Conservation (phyloP, 1,140 invertebrate species). For the Lanistes nyassanus region DNA sequence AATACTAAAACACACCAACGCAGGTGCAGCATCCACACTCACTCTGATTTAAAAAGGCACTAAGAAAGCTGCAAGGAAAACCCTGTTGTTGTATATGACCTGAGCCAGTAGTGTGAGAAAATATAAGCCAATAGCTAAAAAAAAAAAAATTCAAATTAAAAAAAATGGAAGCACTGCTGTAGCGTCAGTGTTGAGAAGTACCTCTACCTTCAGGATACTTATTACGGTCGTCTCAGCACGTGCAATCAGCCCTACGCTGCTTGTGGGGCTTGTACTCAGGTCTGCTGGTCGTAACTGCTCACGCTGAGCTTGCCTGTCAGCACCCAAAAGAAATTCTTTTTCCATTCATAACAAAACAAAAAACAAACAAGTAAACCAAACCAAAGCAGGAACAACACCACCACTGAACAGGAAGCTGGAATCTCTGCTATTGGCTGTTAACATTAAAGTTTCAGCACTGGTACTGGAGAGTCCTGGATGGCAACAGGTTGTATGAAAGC, state of each 20-base stretch:
- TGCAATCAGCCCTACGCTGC: slow-evolving; percentile 77
- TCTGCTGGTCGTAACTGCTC: slow-evolving; percentile 35
- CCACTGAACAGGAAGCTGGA: not conserved
- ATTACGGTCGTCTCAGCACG: slow-evolving; percentile 87
- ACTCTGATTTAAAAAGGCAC: too few species aligned
- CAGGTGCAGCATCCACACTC: too few species aligned
- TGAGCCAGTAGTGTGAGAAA: too few species aligned
- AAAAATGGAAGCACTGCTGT: too few species aligned
- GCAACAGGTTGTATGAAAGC: not conserved
- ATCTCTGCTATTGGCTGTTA: not conserved
- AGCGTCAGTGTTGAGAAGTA: too few species aligned
- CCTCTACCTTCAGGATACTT: slow-evolving; percentile 83
- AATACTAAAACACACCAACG: too few species aligned
- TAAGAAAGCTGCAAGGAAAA: too few species aligned
- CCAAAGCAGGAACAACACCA: not conserved
- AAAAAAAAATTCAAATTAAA: too few species aligned
- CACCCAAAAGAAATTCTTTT: not conserved
- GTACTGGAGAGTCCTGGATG: not conserved
- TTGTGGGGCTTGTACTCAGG: slow-evolving; percentile 65
- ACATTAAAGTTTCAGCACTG: not conserved
- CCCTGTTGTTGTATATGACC: too few species aligned
- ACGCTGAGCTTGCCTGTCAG: slow-evolving; percentile 32
- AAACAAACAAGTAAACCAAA: not conserved
- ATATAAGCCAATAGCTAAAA: too few species aligned
- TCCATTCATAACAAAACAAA: not conserved